These are phyloP conservation scores for Malurus melanocephalus DNA, from an alignment of 2,113 vertebrate species.

Conservation along the genomic window DNA sequence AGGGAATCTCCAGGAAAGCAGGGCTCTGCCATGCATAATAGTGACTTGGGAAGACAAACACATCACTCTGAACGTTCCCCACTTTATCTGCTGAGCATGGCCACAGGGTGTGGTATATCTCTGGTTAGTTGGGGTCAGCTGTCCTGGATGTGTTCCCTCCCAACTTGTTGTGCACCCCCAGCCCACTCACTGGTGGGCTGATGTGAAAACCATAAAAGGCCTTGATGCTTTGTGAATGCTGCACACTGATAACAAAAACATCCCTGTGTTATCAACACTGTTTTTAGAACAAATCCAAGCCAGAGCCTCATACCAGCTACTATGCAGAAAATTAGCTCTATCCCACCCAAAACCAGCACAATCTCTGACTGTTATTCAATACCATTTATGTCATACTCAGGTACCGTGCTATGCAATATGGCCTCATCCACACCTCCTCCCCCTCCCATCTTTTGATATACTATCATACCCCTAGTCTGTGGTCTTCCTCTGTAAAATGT, in stretches of 20 bases:
- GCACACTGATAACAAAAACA: background rate
- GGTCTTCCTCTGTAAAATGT: background rate
- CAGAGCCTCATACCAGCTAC: background rate
- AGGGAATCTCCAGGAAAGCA: background rate
- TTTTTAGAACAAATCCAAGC: background rate
- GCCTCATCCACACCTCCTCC: background rate
- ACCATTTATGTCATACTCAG: background rate
- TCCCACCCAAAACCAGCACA: background rate
- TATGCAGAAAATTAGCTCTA: background rate
- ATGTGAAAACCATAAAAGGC: background rate
- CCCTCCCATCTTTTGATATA: background rate
- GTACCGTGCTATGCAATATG: background rate
- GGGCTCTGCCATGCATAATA: background rate
- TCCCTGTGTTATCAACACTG: background rate
- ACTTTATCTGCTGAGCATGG: background rate
- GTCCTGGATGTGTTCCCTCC: background rate
- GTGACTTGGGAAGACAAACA: background rate
- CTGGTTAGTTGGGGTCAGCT: background rate
- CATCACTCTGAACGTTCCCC: background rate
- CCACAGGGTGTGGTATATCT: background rate
- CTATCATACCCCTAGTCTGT: background rate
- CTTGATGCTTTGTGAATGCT: background rate
- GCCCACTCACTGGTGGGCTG: background rate
- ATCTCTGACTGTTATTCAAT: background rate
- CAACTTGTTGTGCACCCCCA: background rate